Evolutionary conservation across 2,797 vertebrate genomes (phyloP).

Genomic region (Yasuhikotakia modesta): DNA sequence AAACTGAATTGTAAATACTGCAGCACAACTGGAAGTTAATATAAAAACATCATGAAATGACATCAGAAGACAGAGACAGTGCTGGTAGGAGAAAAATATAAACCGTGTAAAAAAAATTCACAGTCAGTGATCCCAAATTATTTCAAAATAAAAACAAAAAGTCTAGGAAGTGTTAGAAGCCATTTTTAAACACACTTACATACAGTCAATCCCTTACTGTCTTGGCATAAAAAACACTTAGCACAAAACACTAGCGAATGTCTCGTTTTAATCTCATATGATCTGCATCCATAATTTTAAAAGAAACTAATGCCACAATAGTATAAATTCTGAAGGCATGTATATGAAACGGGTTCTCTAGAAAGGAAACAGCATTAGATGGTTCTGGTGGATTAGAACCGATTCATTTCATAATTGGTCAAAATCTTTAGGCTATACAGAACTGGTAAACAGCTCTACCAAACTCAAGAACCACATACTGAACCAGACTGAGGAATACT

Average conservation of each 20-base stretch:
- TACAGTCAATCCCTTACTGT: slow-evolving; percentile 6
- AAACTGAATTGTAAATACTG: slow-evolving; percentile 60
- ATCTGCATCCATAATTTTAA: neutral
- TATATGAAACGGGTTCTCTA: slow-evolving; percentile 1
- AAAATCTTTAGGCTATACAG: no score
- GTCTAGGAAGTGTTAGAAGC: neutral
- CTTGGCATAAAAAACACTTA: neutral
- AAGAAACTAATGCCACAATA: slow-evolving; percentile 11
- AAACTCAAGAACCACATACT: no score
- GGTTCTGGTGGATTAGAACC: no score
- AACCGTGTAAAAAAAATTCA: slow-evolving; percentile 61
- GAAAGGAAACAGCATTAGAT: neutral
- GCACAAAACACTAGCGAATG: neutral
- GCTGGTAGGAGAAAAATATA: slow-evolving; percentile 36
- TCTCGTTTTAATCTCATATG: neutral
- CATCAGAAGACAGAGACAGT: slow-evolving; percentile 56
- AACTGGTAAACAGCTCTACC: no score
- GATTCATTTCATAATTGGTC: no score
- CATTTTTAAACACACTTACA: neutral
- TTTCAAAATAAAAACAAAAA: slow-evolving; percentile 42
- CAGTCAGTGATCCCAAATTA: slow-evolving; percentile 61
- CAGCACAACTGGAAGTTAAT: slow-evolving; percentile 57
- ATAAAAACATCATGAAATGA: slow-evolving; percentile 53
- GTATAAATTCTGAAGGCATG: neutral
- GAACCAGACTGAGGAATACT: no score